A percentile compares a stretch with the other conserved stretches of the same genome.
Evolutionary conservation across 2,888 invertebrate species (phyloP).

Genomic region (Morinoia aosen): DNA sequence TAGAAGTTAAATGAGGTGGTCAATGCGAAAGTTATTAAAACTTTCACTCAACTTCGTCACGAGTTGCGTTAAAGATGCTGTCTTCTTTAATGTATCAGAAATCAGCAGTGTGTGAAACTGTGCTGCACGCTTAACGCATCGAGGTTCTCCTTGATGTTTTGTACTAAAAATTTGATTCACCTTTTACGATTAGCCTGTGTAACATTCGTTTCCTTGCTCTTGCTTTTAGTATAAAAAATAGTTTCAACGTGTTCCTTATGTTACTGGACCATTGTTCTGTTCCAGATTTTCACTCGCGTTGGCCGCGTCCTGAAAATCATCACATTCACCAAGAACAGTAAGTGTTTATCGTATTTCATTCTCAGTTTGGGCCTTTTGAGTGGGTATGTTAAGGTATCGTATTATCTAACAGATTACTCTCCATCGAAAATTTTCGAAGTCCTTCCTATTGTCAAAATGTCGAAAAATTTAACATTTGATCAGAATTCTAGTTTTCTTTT

Average conservation of each 20-base stretch:
- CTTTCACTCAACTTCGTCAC: not conserved
- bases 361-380: not conserved
- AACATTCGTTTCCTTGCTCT: too few relatives aligned
- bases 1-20: too few relatives aligned
- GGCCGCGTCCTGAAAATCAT: conserved; percentile 99
- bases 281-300: conserved; percentile 96
- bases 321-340: conserved; percentile 99
- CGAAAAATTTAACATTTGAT: not conserved
- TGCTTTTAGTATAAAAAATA: not conserved
- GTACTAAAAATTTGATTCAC: not conserved
- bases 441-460: not conserved
- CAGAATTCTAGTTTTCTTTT: not conserved
- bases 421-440: not conserved
- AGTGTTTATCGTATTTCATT: conserved; percentile 73
- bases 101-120: not conserved
- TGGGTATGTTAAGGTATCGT: not conserved
- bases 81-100: not conserved
- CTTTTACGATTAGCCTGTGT: too few relatives aligned
- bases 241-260: not conserved
- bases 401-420: not conserved
- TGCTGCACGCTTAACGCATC: not conserved
- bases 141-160: not conserved
- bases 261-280: conserved; percentile 69
- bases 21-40: not conserved
- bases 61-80: not conserved